A percentile compares a stretch with the other conserved stretches of the same genome.
These are phyloP conservation scores for Xiphophorus maculatus DNA, from an alignment of 2,113 vertebrate species.

Conservation along the genomic window DNA sequence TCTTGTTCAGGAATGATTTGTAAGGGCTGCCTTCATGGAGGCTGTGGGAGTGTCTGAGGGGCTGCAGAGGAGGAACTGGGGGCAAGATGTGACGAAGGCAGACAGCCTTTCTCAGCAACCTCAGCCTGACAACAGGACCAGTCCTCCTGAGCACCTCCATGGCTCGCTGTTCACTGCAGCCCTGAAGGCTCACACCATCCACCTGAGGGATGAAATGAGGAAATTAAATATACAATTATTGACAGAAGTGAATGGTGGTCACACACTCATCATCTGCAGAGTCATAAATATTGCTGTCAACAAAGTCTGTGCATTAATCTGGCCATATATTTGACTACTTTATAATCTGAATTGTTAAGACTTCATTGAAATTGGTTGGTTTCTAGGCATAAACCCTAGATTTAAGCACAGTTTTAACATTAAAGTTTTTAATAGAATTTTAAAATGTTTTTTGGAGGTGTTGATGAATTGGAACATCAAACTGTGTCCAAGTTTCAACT, in stretches of 20 bases:
- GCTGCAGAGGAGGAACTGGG: constrained; percentile 61
- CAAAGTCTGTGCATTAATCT: too few species aligned
- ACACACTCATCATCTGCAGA: not conserved
- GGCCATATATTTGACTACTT: too few species aligned
- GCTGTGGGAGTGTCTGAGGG: constrained; percentile 72
- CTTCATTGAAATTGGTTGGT: too few species aligned
- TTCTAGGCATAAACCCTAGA: too few species aligned
- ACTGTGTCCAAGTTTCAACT: too few species aligned
- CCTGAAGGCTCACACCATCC: constrained; percentile 90
- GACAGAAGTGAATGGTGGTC: not conserved
- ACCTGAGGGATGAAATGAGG: constrained; percentile 77
- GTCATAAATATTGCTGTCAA: not conserved
- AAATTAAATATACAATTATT: constrained; percentile 1
- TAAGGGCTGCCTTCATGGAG: constrained; percentile 62
- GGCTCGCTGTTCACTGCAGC: constrained; percentile 91
- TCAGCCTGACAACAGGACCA: constrained; percentile 84
- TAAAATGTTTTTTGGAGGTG: too few species aligned
- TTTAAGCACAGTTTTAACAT: too few species aligned
- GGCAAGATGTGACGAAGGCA: constrained; percentile 57
- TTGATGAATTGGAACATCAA: too few species aligned
- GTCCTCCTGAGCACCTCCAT: constrained; percentile 89
- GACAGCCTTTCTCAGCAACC: constrained; percentile 79
- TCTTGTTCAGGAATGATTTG: constrained; percentile 62
- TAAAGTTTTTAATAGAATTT: too few species aligned
- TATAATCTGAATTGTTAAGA: too few species aligned